Evolutionary conservation across 2,888 invertebrate species (phyloP), one percentile per base, ranked within the genome.

Genomic region (Panorpa germanica): DNA sequence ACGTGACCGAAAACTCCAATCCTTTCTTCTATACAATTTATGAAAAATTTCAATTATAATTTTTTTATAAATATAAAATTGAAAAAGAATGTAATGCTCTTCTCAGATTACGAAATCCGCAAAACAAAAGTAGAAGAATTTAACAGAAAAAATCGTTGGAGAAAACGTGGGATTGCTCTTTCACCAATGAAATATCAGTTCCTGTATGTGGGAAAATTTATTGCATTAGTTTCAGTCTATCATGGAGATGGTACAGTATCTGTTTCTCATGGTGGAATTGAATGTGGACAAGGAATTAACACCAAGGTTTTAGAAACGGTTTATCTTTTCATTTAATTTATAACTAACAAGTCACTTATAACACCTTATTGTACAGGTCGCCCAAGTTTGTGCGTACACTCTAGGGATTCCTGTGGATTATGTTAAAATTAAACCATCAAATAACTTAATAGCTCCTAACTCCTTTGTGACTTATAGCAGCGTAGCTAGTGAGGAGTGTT

Each of bases 241-340:
- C 70, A 70, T 14, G 61, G 63, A 3, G 77, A 80, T 46, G 80
- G 70, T 2, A 65, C 70, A 2, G 74, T 86, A 2, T 59, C 69
- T 1, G 54, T 85, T 5, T 54, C 65, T 3, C 78, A 80, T 40
- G 73, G 73, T 9, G 78, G 75, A 2, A 56, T 74, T 16, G 78
- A 80, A 57, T 66, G 73, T 44, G 86, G 86, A 0, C 86, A 86
- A 55, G 85, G 85, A 7, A 61, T 80, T 26, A 70, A 66, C 36
- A 77, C 76, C 0, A 77, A 76, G 57, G 67, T 56, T n/a, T n/a
- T n/a, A n/a, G n/a, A n/a, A n/a, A n/a, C n/a, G n/a, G n/a, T n/a
- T n/a, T n/a, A n/a, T n/a, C n/a, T n/a, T n/a, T n/a, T n/a, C n/a
- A n/a, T n/a, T n/a, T n/a, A n/a, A n/a, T n/a, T n/a, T n/a, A n/a